These are phyloP conservation scores for Callipepla californica DNA, from an alignment of 2,113 vertebrate species.

Conservation along the genomic window DNA sequence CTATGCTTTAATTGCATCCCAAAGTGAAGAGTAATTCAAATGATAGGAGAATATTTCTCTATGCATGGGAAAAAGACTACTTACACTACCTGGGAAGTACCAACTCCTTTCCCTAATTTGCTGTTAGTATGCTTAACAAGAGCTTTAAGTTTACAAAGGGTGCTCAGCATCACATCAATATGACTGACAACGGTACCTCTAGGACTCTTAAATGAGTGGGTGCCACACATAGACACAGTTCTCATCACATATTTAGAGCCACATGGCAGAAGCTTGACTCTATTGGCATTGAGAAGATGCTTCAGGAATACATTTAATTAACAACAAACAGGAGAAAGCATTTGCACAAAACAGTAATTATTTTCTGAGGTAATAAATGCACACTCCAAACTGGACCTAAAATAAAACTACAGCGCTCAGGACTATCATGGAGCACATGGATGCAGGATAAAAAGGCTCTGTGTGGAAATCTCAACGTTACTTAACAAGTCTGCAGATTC, in stretches of 20 bases:
- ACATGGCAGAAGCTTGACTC: neutral
- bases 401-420: neutral
- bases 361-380: neutral
- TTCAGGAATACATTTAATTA: neutral
- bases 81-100: neutral
- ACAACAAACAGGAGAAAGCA: neutral
- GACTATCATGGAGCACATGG: neutral
- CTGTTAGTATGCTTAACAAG: neutral
- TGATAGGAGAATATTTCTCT: neutral
- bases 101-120: neutral
- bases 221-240: neutral
- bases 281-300: neutral
- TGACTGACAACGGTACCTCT: neutral
- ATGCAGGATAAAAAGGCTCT: neutral
- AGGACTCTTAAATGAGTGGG: neutral
- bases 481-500: neutral
- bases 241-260: neutral
- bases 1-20: neutral
- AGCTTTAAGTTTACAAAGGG: neutral
- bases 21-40: neutral
- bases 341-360: constrained; percentile 4
- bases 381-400: neutral
- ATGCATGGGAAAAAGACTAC: neutral
- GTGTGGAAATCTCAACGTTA: neutral
- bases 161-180: neutral